A percentile compares a stretch with the other conserved stretches of the same genome.
These are phyloP conservation scores for Chymomyza costata DNA, from an alignment of 1,140 invertebrate species.

Conservation along the genomic window DNA sequence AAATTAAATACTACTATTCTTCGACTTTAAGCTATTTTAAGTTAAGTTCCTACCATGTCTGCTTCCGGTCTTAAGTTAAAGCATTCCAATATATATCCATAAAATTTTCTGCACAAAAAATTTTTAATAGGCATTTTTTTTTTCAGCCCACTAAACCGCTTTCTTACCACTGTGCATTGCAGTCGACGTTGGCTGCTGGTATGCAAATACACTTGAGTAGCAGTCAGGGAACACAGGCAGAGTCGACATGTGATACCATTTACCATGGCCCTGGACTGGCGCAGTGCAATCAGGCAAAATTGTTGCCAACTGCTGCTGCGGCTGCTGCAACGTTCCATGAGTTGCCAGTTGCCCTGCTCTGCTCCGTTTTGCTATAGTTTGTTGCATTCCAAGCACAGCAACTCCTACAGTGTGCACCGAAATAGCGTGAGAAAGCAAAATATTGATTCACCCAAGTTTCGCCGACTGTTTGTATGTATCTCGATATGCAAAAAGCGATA, in stretches of 20 bases:
- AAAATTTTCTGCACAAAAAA: not conserved
- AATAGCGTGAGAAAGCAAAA: constrained; percentile 73
- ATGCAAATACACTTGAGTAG: constrained; percentile 61
- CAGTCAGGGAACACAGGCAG: constrained; percentile 19
- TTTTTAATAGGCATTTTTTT: too few relatives aligned
- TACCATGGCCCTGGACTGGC: constrained; percentile 27
- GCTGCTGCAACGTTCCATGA: too few relatives aligned
- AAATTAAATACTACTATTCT: too few relatives aligned
- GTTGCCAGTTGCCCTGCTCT: constrained; percentile 17
- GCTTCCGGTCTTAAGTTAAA: too few relatives aligned
- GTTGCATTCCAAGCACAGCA: constrained; percentile 23
- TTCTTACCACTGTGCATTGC: too few relatives aligned
- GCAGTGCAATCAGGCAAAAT: constrained; percentile 62
- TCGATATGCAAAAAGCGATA: constrained; percentile 70
- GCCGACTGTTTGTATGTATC: not conserved
- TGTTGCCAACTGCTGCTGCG: constrained; percentile 53
- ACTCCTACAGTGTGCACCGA: constrained; percentile 33
- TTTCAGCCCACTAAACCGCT: too few relatives aligned
- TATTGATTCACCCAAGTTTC: constrained; percentile 54
- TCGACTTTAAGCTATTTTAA: too few relatives aligned
- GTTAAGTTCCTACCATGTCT: too few relatives aligned
- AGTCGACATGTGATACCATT: constrained; percentile 70
- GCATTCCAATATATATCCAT: too few relatives aligned
- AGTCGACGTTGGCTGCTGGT: too few relatives aligned
- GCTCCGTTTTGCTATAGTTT: too few relatives aligned